Evolutionary conservation across 2,113 vertebrate species (phyloP).

Genomic region (Ciconia maguari): DNA sequence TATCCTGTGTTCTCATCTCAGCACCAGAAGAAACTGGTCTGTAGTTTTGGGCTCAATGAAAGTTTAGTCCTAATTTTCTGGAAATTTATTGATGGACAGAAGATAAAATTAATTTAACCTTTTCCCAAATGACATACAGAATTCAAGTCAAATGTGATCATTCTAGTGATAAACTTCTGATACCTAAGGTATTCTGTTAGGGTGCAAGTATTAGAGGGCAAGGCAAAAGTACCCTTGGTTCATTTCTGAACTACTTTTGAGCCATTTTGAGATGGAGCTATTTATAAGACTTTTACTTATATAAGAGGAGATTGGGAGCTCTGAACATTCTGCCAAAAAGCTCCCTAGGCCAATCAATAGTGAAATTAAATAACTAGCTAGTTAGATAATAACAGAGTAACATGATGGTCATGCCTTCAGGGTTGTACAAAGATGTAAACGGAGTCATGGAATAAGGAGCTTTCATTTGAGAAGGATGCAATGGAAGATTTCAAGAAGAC

Average conservation of each 20-base stretch:
- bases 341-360: neutral
- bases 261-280: neutral
- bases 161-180: neutral
- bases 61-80: neutral
- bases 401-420: neutral
- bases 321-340: neutral
- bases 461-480: neutral
- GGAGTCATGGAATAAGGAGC: neutral
- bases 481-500: neutral
- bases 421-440: neutral
- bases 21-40: neutral
- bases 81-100: neutral
- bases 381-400: neutral
- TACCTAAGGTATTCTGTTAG: neutral
- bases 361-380: neutral
- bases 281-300: neutral
- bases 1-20: neutral
- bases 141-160: neutral
- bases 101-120: neutral
- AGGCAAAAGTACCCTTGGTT: neutral
- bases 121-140: neutral
- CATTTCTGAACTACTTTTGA: neutral
- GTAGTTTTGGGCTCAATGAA: neutral
- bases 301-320: neutral
- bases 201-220: neutral